Evolutionary conservation across 2,113 vertebrate genomes (phyloP).

Genomic region (Psittacula cyanocephala): DNA sequence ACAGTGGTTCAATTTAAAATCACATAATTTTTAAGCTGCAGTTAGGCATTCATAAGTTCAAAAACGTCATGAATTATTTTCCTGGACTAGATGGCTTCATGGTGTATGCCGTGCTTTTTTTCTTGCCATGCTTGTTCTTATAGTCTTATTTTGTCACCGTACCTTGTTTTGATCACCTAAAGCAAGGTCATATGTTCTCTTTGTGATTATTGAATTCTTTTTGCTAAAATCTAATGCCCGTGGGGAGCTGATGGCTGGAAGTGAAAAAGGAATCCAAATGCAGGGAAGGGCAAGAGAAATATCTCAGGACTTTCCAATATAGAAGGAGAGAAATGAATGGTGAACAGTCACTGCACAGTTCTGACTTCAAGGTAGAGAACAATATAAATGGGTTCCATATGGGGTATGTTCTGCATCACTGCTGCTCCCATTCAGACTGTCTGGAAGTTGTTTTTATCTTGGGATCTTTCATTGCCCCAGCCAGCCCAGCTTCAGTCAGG

Average conservation of each 20-base stretch:
- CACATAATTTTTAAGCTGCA: neutral
- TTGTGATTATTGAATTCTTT: neutral
- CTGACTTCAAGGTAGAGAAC: neutral
- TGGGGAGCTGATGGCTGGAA: neutral
- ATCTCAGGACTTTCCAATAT: neutral
- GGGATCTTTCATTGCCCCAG: neutral
- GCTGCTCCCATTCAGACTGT: neutral
- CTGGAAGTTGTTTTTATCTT: neutral
- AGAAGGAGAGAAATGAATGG: neutral
- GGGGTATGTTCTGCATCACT: neutral
- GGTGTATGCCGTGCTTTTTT: neutral
- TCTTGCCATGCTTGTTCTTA: neutral
- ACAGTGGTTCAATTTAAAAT: neutral
- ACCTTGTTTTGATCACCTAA: neutral
- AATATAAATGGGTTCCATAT: neutral
- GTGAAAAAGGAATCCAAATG: neutral
- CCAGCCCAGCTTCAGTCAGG: neutral
- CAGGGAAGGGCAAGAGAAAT: neutral
- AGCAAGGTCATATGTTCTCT: neutral
- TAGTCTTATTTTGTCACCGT: neutral
- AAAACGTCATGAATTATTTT: neutral
- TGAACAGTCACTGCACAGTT: neutral
- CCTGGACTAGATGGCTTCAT: neutral
- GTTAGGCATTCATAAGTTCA: neutral
- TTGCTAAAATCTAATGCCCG: neutral